Evolutionary conservation across 2,888 invertebrate species (phyloP).

Genomic region (Drosophila demipolita): DNA sequence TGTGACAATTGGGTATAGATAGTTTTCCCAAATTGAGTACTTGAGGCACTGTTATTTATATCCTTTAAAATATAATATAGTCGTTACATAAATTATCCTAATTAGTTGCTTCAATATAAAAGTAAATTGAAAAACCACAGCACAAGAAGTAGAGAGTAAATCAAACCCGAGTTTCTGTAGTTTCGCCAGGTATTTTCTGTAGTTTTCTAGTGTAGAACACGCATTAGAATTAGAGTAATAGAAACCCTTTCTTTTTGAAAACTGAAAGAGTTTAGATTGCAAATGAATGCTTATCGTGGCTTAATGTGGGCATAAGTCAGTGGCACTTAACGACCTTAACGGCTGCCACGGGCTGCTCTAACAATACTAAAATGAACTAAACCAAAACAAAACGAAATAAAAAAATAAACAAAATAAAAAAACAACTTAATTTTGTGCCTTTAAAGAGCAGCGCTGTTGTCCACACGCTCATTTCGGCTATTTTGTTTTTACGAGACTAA

Average conservation of each 20-base stretch:
- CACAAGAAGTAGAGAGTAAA: neutral
- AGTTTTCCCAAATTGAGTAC: neutral
- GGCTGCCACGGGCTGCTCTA: constrained; percentile 71
- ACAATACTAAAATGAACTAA: neutral
- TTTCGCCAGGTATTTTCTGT: neutral
- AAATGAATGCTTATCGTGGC: constrained; percentile 77
- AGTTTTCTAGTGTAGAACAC: neutral
- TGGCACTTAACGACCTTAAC: constrained; percentile 70
- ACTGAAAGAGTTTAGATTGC: constrained; percentile 37
- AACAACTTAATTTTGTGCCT: constrained; percentile 76
- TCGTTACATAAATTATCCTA: neutral
- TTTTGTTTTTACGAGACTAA: constrained; percentile 64
- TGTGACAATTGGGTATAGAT: neutral
- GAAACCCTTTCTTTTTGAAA: constrained; percentile 28
- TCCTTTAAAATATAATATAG: neutral
- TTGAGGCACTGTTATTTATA: neutral
- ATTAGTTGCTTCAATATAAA: neutral
- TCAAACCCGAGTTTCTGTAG: neutral
- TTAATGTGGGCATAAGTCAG: constrained; percentile 66
- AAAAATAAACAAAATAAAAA: constrained; percentile 29
- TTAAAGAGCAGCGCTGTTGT: constrained; percentile 40
- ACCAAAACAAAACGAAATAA: constrained; percentile 23
- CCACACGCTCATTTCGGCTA: constrained; percentile 35
- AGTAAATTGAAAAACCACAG: neutral
- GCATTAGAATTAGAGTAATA: neutral